Conservation (phyloP, 2,888 invertebrate species). For the Anthrax anthrax region DNA sequence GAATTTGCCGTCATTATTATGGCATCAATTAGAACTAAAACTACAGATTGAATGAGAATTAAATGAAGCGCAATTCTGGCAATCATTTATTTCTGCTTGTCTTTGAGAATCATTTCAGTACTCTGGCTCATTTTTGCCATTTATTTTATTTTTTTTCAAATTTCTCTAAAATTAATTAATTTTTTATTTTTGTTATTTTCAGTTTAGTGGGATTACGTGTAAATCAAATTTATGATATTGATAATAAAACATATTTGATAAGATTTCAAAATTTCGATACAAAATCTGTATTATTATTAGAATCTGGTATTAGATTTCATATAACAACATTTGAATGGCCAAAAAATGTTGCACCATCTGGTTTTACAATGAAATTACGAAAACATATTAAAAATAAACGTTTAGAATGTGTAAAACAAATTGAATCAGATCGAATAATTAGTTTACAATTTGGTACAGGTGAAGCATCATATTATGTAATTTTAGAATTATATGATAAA, state of each 20-base stretch:
- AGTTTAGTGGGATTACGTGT: slow-evolving; percentile 85
- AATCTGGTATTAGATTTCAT: slow-evolving; percentile 90
- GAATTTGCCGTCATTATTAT: too few species aligned
- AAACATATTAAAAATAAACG: slow-evolving; percentile 96
- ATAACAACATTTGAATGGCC: slow-evolving; percentile 97
- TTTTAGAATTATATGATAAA: slow-evolving; percentile 87
- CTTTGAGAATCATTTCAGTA: slow-evolving; percentile 18
- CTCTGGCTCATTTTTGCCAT: neutral
- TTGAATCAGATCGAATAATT: slow-evolving; percentile 88
- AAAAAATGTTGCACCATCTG: slow-evolving; percentile 86
- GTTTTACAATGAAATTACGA: slow-evolving; percentile 95
- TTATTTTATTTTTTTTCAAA: neutral
- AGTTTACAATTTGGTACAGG: slow-evolving; percentile 90
- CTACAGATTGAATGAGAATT: too few species aligned
- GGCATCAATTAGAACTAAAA: too few species aligned
- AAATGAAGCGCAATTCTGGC: too few species aligned
- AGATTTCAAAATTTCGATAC: slow-evolving; percentile 71
- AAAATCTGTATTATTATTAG: slow-evolving; percentile 76
- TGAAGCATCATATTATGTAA: slow-evolving; percentile 88
- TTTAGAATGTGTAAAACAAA: slow-evolving; percentile 67
- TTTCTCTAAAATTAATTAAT: too few species aligned
- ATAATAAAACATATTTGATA: slow-evolving; percentile 90
- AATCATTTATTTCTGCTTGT: too few species aligned
- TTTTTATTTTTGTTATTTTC: slow-evolving; percentile 16
- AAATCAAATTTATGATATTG: slow-evolving; percentile 94